Evolutionary conservation across 92 coral and sea anemone species (phyloP).

Genomic region (Siderastrea radians): DNA sequence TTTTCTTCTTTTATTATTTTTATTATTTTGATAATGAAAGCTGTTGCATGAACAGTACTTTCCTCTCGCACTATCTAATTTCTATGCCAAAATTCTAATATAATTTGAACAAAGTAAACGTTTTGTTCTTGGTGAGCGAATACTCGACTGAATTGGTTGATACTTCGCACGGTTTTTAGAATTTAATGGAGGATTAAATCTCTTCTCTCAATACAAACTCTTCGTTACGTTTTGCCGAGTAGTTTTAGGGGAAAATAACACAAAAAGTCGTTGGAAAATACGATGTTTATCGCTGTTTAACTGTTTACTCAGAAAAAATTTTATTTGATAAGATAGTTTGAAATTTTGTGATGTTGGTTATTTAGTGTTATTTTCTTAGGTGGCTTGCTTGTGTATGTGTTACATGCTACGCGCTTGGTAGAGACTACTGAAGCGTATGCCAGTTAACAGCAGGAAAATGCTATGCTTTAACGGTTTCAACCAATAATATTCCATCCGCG

Average conservation of each 20-base stretch:
- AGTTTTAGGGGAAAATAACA: neutral
- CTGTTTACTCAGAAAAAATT: neutral
- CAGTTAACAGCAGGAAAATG: neutral
- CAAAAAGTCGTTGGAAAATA: neutral
- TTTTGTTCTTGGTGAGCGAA: neutral
- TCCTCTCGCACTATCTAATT: too few species aligned
- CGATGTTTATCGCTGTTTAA: neutral
- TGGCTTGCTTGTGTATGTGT: neutral
- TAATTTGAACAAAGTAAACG: too few species aligned
- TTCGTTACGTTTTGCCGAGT: neutral
- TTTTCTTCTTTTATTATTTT: too few species aligned
- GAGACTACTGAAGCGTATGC: neutral
- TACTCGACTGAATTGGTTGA: neutral
- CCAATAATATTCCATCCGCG: neutral
- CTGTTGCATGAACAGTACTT: too few species aligned
- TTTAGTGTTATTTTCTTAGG: neutral
- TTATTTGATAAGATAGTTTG: neutral
- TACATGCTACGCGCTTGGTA: neutral
- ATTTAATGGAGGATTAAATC: neutral
- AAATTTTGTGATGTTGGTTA: conserved; percentile 13
- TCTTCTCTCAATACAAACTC: neutral
- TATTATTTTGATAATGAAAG: too few species aligned
- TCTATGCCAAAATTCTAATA: too few species aligned
- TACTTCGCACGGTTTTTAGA: neutral
- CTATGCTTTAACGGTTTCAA: neutral